These are phyloP conservation scores for Gobio occitaniae DNA, from an alignment of 2,797 vertebrate genomes.

Conservation along the genomic window DNA sequence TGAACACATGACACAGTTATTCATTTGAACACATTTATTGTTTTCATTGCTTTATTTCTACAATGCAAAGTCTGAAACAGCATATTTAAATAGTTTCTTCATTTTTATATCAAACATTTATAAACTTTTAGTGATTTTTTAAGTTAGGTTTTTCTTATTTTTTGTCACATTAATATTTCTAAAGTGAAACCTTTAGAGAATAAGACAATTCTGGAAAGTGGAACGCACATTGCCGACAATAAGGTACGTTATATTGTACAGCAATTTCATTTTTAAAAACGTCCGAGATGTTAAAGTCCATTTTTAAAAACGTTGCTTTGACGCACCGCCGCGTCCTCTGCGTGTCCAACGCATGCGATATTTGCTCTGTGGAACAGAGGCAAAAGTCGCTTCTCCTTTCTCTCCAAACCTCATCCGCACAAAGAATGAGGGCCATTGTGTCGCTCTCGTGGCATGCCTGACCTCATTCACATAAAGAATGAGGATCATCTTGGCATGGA, in stretches of 20 bases:
- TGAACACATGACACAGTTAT: constrained; percentile 52
- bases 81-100: constrained; percentile 28
- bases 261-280: constrained; percentile 65
- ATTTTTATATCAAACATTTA: constrained; percentile 45
- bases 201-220: constrained; percentile 78
- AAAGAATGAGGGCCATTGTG: constrained; percentile 83
- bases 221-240: constrained; percentile 67
- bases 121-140: constrained; percentile 62
- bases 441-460: constrained; percentile 77
- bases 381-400: constrained; percentile 76
- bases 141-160: constrained; percentile 13
- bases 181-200: constrained; percentile 76
- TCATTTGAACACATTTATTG: constrained; percentile 26
- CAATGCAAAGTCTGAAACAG: constrained; percentile 25
- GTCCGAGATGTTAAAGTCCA: constrained; percentile 64
- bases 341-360: constrained; percentile 72
- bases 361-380: constrained; percentile 69
- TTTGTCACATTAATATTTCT: constrained; percentile 50
- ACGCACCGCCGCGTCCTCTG: constrained; percentile 82
- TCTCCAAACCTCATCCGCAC: constrained; percentile 85
- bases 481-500: constrained; percentile 79
- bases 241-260: constrained; percentile 53
- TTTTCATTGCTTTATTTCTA: not conserved
- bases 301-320: constrained; percentile 74
- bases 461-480: constrained; percentile 82